These are phyloP conservation scores for Coluber constrictor DNA, from an alignment of 2,797 vertebrate species.

Conservation along the genomic window DNA sequence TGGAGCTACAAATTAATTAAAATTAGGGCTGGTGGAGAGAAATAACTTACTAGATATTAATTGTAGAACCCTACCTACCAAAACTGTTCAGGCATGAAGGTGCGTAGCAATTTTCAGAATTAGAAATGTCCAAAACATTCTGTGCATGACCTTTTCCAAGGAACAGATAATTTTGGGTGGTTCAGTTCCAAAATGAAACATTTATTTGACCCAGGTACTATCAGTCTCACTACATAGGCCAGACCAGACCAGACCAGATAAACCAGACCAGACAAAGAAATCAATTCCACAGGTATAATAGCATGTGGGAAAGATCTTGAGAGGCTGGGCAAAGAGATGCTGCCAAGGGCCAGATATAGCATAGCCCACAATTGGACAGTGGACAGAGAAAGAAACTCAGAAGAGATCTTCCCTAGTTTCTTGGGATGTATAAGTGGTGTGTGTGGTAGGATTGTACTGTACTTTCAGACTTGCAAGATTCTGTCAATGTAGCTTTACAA, in stretches of 20 bases:
- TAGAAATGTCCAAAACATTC: neutral
- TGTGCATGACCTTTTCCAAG: neutral
- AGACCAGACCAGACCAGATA: neutral
- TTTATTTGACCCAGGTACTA: neutral
- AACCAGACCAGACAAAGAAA: neutral
- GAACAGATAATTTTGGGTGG: neutral
- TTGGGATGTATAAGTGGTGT: neutral
- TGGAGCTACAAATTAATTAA: neutral
- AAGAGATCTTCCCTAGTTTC: neutral
- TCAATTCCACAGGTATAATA: neutral
- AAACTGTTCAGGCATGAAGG: neutral
- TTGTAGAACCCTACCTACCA: neutral
- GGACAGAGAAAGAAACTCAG: neutral
- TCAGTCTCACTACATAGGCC: neutral
- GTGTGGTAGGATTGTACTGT: neutral
- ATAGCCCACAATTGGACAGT: neutral
- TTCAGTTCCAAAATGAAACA: neutral
- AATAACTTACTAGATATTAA: neutral
- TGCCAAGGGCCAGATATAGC: neutral
- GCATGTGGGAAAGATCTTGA: neutral
- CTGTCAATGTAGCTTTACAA: neutral
- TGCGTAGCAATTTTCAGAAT: neutral
- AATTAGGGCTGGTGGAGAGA: neutral
- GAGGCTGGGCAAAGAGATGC: neutral
- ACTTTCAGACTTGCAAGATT: neutral